Percentiles rank a stretch among this genome's conserved stretches.
phyloP scores from a whole-genome alignment of 35 echinoderm and acorn worm genomes.

The Holothuria glaberrima region DNA sequence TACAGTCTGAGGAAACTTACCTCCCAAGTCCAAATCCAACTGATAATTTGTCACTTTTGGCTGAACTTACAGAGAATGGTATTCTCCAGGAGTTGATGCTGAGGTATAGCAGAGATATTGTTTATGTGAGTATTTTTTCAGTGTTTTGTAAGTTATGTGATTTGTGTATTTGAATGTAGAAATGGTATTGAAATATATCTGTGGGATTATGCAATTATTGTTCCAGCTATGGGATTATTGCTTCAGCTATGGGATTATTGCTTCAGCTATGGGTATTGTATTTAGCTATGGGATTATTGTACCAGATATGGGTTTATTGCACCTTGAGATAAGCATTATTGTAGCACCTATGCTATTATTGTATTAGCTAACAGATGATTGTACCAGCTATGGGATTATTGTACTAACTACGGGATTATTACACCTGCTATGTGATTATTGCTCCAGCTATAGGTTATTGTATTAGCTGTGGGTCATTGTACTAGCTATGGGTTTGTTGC shows the following conservation, averaged over 20 bases:
- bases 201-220: too few relatives aligned
- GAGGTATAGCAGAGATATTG: conserved; percentile 85
- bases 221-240: too few relatives aligned
- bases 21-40: conserved; percentile 66
- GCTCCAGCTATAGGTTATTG: too few relatives aligned
- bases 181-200: too few relatives aligned
- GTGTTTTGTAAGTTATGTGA: too few relatives aligned
- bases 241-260: neutral
- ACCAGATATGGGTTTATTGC: neutral
- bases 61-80: conserved; percentile 82
- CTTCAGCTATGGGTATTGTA: neutral
- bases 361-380: neutral
- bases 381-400: too few relatives aligned
- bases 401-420: neutral
- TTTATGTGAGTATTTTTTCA: conserved; percentile 83
- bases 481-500: too few relatives aligned
- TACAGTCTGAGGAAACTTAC: conserved; percentile 34
- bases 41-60: conserved; percentile 78
- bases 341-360: neutral
- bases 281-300: too few relatives aligned
- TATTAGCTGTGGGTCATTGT: too few relatives aligned
- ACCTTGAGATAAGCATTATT: too few relatives aligned
- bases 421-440: neutral
- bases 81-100: conserved; percentile 93
- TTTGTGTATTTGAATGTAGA: too few relatives aligned